Conservation (phyloP, 2,888 invertebrate genomes). For the Caenorhabditis zanzibari region DNA sequence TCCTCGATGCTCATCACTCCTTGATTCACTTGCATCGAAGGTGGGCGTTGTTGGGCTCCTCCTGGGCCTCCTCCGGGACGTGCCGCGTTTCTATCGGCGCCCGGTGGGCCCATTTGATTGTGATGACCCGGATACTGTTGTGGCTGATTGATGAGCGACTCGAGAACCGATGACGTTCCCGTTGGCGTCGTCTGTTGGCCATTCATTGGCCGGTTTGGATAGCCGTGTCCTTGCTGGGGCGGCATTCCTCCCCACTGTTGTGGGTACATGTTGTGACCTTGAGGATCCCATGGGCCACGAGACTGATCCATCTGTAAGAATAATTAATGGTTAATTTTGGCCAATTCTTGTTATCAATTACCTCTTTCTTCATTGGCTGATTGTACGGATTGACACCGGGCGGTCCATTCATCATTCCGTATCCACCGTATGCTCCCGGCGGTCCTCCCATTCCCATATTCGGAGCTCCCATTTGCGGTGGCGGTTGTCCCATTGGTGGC, state of each 20-base stretch:
- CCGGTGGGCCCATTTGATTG: conserved; percentile 50
- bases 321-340: neutral
- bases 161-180: conserved; percentile 68
- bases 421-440: conserved; percentile 30
- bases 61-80: conserved; percentile 7
- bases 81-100: conserved; percentile 21
- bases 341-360: conserved; percentile 7
- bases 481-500: conserved; percentile 78
- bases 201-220: conserved; percentile 60
- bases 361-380: conserved; percentile 50
- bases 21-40: conserved; percentile 33
- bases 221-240: conserved; percentile 54
- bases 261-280: conserved; percentile 65
- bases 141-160: conserved; percentile 73
- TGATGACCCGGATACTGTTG: conserved; percentile 66
- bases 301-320: conserved; percentile 48
- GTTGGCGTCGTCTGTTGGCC: conserved; percentile 50
- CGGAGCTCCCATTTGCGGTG: conserved; percentile 73
- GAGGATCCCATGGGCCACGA: conserved; percentile 57
- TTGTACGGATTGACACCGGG: conserved; percentile 40
- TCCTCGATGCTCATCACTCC: conserved; percentile 60
- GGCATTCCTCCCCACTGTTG: conserved; percentile 50
- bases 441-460: conserved; percentile 52
- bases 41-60: conserved; percentile 16
- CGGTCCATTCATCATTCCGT: conserved; percentile 59